Percentiles rank a stretch among this genome's conserved stretches.
phyloP scores from a whole-genome alignment of 2,113 vertebrate species.

The Carettochelys insculpta region DNA sequence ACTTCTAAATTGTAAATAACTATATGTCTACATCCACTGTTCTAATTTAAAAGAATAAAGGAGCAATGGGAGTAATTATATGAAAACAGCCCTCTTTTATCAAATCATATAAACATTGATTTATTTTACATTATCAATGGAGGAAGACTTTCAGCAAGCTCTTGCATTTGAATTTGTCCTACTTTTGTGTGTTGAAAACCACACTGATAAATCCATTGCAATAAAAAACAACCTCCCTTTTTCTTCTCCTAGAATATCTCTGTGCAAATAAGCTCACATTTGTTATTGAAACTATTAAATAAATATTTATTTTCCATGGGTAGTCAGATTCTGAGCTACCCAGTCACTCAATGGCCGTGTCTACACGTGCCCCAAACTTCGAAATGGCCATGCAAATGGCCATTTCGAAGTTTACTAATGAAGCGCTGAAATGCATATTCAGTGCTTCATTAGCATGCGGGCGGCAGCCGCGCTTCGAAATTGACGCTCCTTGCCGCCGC shows the following conservation, averaged over 20 bases:
- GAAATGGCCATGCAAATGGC: too few relatives aligned
- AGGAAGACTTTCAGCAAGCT: neutral
- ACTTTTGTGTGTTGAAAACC: neutral
- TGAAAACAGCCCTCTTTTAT: neutral
- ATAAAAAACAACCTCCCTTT: neutral
- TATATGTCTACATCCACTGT: neutral
- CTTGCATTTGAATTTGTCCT: neutral
- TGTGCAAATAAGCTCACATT: neutral
- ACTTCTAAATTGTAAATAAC: neutral
- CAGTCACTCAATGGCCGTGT: too few relatives aligned
- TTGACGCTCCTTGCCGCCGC: too few relatives aligned
- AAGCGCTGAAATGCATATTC: too few relatives aligned
- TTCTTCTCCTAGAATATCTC: neutral
- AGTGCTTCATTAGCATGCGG: too few relatives aligned
- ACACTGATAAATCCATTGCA: neutral
- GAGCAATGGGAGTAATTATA: neutral
- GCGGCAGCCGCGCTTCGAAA: too few relatives aligned
- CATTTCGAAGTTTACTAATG: too few relatives aligned
- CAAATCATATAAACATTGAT: neutral
- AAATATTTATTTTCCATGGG: neutral
- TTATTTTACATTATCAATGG: too few relatives aligned
- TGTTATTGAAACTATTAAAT: neutral
- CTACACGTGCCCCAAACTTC: too few relatives aligned
- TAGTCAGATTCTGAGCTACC: neutral
- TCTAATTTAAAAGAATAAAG: neutral